Conservation (phyloP, 2,888 invertebrate genomes). For the Chymomyza amoena region DNA sequence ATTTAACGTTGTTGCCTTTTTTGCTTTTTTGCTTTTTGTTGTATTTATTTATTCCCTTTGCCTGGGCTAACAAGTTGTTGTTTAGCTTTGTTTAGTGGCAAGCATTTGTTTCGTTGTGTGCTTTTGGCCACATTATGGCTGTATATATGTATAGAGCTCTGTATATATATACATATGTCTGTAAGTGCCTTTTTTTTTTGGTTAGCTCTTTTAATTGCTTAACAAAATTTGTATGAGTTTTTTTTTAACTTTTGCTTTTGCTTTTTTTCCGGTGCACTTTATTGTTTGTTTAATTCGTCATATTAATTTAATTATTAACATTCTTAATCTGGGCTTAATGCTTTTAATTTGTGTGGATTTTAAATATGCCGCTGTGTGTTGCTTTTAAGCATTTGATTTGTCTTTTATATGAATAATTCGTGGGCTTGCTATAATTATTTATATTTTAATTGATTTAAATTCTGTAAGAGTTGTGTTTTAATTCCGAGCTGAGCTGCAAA, state of each 20-base stretch:
- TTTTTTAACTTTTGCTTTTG: neutral
- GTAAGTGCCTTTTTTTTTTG: constrained; percentile 1
- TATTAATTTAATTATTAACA: neutral
- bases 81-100: constrained; percentile 20
- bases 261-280: neutral
- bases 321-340: neutral
- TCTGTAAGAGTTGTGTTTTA: neutral
- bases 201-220: neutral
- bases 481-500: neutral
- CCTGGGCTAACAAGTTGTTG: neutral
- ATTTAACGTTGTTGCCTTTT: neutral
- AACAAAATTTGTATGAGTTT: constrained; percentile 2
- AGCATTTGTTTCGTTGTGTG: constrained; percentile 27
- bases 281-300: neutral
- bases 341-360: neutral
- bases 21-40: neutral
- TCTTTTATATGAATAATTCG: neutral
- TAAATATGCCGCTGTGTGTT: neutral
- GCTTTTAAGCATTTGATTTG: neutral
- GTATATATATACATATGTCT: neutral
- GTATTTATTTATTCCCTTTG: neutral
- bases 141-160: neutral
- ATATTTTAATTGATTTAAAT: neutral
- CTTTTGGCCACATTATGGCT: neutral
- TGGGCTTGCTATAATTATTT: neutral